Conservation (phyloP, 2,888 invertebrate genomes). For the Napeogenes inachia region DNA sequence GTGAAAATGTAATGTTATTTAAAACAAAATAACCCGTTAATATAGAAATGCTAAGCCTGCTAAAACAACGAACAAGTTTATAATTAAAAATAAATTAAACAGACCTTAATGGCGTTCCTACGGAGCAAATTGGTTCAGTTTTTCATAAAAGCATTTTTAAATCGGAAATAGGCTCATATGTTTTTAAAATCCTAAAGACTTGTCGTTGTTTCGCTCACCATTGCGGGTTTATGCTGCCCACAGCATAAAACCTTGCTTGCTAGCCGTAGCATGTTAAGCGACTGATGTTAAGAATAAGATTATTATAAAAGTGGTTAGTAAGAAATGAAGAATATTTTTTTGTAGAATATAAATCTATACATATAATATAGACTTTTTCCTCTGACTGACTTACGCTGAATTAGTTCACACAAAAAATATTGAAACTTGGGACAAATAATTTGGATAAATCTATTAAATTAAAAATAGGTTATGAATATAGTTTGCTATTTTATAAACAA, state of each 20-base stretch:
- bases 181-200: conserved; percentile 4
- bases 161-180: conserved; percentile 17
- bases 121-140: conserved; percentile 23
- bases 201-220: conserved; percentile 9
- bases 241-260: too few species aligned
- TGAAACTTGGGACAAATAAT: too few species aligned
- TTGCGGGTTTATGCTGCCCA: conserved; percentile 16
- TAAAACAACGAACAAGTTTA: conserved; percentile 14
- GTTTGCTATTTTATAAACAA: too few species aligned
- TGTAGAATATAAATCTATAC: too few species aligned
- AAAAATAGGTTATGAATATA: too few species aligned
- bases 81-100: conserved; percentile 28
- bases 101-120: conserved; percentile 18
- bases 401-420: too few species aligned
- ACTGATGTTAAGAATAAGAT: conserved; percentile 19
- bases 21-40: background rate
- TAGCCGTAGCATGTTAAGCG: conserved; percentile 15
- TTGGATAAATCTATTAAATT: too few species aligned
- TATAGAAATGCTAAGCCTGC: background rate
- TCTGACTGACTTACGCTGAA: too few species aligned
- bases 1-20: too few species aligned
- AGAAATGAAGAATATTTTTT: background rate
- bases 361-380: too few species aligned
- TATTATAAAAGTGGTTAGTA: background rate
- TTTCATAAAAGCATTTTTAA: conserved; percentile 26